Base-by-base conservation (phyloP, 2,113 vertebrate genomes). In the Alligator mississippiensis region DNA sequence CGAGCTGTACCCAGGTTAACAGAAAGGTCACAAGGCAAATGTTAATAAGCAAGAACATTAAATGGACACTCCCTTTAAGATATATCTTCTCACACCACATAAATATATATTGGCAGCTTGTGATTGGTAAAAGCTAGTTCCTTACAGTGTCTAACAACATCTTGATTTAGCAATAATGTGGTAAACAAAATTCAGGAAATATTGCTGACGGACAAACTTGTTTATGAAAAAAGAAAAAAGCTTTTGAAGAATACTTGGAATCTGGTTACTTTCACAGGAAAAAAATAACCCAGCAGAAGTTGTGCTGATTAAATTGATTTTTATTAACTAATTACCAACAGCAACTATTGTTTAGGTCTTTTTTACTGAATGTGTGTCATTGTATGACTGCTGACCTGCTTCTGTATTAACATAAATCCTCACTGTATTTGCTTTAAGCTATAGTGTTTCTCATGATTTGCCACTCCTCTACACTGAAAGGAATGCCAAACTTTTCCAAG, bases 1-100 rank as follows among this genome's bases (percentile, higher is more conserved):
- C 4, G 0, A 82, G 78, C 62, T 2, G 1, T 12, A 89, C 84
- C 10, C 68, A 13, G 57, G 38, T 82, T 82, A 72, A 64, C 47
- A 22, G 62, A 77, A 94, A 87, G 63, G 38, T 81, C 90, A 93
- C 68, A 62, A 93, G 68, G 34, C 47, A 87, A 88, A 62, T 17
- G 27, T 30, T 47, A 66, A 63, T 2, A 6, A 85, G 60, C 28
- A 72, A 82, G 61, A 77, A 25, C 74, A 77, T 86, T 94, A 68
- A 84, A 25, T 1, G 4, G 63, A 84, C 3, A 21, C 87, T 93
- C 68, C 63, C 76, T 93, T 91, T 95, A 82, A 0, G 2, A 60
- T 72, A 57, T 79, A 27, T 84, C 82, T 61, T 86, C 61, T 66
- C 85, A 58, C 4, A 17, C 34, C 80, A 62, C 63, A 66, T 76